A percentile compares a stretch with the other conserved stretches of the same genome.
Evolutionary conservation across 2,797 vertebrate genomes (phyloP).

Genomic region (Oreortyx pictus): DNA sequence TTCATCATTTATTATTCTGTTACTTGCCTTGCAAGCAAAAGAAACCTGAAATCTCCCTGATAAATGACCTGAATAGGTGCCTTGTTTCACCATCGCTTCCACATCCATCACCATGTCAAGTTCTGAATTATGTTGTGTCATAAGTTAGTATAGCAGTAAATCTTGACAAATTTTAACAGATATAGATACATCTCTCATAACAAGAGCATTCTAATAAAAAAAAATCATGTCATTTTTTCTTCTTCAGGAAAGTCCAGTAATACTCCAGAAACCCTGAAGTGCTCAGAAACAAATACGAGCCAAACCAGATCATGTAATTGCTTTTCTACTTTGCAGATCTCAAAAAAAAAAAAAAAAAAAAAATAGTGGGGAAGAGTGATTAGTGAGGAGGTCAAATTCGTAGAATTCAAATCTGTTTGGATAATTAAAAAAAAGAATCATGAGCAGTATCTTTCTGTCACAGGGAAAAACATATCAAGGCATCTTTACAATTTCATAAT

Average conservation of each 20-base stretch:
- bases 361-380: not conserved
- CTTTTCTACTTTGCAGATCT: not conserved
- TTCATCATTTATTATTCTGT: slow-evolving; percentile 41
- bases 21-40: slow-evolving; percentile 34
- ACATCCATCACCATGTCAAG: slow-evolving; percentile 9
- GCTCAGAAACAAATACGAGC: not conserved
- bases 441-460: not conserved
- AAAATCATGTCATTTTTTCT: not conserved
- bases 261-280: not conserved
- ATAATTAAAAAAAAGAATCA: not conserved
- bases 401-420: not conserved
- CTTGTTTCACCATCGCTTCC: not conserved
- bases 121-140: not conserved
- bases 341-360: not conserved
- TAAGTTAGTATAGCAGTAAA: slow-evolving; percentile 33
- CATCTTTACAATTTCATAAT: not conserved
- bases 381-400: not conserved
- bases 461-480: not conserved
- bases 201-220: not conserved
- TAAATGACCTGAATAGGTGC: slow-evolving; percentile 8
- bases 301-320: not conserved
- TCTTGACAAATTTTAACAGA: slow-evolving; percentile 25
- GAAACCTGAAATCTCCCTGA: slow-evolving; percentile 18
- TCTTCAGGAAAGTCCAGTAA: not conserved
- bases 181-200: not conserved